phyloP scores from a whole-genome alignment of 2,797 vertebrate species.

The Anabas testudineus region DNA sequence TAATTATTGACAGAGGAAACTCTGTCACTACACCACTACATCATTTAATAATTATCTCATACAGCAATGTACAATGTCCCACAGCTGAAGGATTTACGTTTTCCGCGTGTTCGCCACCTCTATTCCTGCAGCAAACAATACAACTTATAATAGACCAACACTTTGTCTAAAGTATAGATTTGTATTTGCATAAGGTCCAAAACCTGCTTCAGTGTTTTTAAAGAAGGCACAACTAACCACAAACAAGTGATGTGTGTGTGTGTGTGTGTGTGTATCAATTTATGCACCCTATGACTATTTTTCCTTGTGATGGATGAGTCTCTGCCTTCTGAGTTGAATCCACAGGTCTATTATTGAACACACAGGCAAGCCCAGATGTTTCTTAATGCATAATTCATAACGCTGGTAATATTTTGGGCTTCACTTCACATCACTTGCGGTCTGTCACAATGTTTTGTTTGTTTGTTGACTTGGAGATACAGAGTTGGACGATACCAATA shows the following conservation, averaged over 20 bases:
- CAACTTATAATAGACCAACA: no score
- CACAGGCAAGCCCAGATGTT: conserved; percentile 1
- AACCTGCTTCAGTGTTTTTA: not conserved
- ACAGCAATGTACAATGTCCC: conserved; percentile 31
- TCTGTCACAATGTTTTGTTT: no score
- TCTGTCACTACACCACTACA: conserved; percentile 14
- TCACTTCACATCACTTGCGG: conserved; percentile 19
- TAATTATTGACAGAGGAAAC: conserved; percentile 49
- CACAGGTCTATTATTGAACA: conserved; percentile 46
- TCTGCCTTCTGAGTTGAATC: conserved; percentile 48
- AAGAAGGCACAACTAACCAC: not conserved
- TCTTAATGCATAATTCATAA: conserved; percentile 50
- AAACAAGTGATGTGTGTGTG: conserved; percentile 21
- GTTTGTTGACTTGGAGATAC: conserved; percentile 29
- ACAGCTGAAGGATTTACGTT: conserved; percentile 21
- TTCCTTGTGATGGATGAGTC: conserved; percentile 6
- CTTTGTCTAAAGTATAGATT: not conserved
- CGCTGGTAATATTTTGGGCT: conserved; percentile 22
- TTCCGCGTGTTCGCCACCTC: conserved; percentile 20
- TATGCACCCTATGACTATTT: conserved; percentile 9
- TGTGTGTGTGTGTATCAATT: no score
- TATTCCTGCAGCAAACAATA: no score
- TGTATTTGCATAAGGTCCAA: not conserved
- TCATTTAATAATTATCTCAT: conserved; percentile 46
- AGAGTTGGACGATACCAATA: conserved; percentile 13